Evolutionary conservation across 2,113 vertebrate species (phyloP).

Genomic region (Dromiciops gliroides): DNA sequence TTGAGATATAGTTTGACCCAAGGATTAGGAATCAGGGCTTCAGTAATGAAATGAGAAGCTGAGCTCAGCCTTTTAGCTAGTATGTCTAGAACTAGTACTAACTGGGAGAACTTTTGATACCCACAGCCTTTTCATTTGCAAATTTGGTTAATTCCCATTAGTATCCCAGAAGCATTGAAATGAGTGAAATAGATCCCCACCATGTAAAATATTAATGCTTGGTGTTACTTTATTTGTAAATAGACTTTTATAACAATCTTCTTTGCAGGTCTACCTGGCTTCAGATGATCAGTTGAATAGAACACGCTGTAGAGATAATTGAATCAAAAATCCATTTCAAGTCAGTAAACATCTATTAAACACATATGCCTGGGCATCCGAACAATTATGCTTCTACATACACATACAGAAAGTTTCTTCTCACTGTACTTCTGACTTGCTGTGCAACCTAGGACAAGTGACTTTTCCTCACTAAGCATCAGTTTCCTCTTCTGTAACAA

Average conservation of each 20-base stretch:
- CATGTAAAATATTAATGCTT: conserved; percentile 2
- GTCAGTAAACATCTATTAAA: neutral
- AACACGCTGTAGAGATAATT: neutral
- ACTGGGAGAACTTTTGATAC: too few relatives aligned
- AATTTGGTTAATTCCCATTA: neutral
- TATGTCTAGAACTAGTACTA: too few relatives aligned
- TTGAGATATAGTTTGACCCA: neutral
- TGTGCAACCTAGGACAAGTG: neutral
- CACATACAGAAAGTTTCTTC: neutral
- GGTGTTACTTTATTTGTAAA: neutral
- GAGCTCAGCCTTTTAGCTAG: too few relatives aligned
- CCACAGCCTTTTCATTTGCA: neutral
- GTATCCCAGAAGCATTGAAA: neutral
- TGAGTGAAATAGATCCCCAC: neutral
- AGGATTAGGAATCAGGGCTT: too few relatives aligned
- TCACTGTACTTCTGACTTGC: neutral
- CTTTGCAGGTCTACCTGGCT: neutral
- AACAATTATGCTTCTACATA: neutral
- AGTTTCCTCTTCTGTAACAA: too few relatives aligned
- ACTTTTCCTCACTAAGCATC: too few relatives aligned
- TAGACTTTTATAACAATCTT: neutral
- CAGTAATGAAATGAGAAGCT: too few relatives aligned
- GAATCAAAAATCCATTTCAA: neutral
- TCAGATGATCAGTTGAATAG: neutral
- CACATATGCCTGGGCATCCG: neutral